Evolutionary conservation across 2,888 invertebrate species (phyloP).

Genomic region (Phorcus lineatus): DNA sequence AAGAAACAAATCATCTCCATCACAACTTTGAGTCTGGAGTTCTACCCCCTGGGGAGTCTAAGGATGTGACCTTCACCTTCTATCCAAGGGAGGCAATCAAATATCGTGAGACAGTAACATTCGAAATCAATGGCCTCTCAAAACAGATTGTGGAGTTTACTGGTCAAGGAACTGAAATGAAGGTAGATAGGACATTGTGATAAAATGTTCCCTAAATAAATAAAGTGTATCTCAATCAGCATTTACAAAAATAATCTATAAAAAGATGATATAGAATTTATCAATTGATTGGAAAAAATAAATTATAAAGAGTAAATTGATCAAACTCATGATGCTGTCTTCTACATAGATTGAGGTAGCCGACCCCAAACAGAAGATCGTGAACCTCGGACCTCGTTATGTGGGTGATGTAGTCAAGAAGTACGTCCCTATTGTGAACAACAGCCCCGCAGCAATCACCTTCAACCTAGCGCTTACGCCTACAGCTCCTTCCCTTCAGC

Average conservation of each 20-base stretch:
- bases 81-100: conserved; percentile 69
- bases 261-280: not conserved
- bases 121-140: conserved; percentile 75
- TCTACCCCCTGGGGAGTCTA: conserved; percentile 62
- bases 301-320: too few species aligned
- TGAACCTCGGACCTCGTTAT: conserved; percentile 72
- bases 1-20: conserved; percentile 64
- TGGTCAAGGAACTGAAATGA: conserved; percentile 74
- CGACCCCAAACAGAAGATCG: conserved; percentile 70
- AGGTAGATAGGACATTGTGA: conserved; percentile 55
- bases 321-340: too few species aligned
- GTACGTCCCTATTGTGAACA: conserved; percentile 73
- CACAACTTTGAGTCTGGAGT: conserved; percentile 73
- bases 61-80: conserved; percentile 71
- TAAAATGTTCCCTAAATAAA: not conserved
- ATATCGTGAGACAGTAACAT: conserved; percentile 72
- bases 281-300: not conserved
- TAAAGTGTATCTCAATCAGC: not conserved
- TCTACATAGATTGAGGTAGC: conserved; percentile 68
- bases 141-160: conserved; percentile 69
- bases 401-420: conserved; percentile 71
- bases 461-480: conserved; percentile 73
- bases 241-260: not conserved
- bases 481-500: conserved; percentile 64
- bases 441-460: conserved; percentile 72